A percentile compares a stretch with the other conserved stretches of the same genome.
These are phyloP conservation scores for Melopsittacus undulatus DNA, from an alignment of 2,797 vertebrate species.

Conservation along the genomic window DNA sequence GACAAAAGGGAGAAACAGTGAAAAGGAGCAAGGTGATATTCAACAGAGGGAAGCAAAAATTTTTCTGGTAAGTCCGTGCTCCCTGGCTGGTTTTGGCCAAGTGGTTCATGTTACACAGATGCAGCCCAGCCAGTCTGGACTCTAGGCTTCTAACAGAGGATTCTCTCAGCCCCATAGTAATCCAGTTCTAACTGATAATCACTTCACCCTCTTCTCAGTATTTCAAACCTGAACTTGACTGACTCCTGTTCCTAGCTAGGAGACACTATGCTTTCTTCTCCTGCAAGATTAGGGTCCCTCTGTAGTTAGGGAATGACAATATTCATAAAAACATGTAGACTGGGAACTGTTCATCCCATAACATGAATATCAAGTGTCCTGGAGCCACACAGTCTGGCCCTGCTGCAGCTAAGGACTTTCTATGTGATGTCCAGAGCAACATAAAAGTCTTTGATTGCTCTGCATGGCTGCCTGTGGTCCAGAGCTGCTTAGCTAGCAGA, in stretches of 20 bases:
- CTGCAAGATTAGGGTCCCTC: neutral
- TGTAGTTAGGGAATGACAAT: neutral
- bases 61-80: neutral
- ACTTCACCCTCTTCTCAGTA: neutral
- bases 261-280: neutral
- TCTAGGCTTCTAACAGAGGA: neutral
- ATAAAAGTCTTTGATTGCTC: neutral
- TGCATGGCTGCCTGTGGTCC: neutral
- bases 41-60: neutral
- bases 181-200: neutral
- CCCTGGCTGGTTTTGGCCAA: neutral
- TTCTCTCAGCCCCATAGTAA: neutral
- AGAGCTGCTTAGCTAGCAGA: neutral
- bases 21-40: neutral
- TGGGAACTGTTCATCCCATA: neutral
- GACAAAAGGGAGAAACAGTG: neutral
- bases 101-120: neutral
- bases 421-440: neutral
- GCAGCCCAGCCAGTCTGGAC: neutral
- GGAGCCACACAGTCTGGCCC: neutral
- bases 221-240: neutral
- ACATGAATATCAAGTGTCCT: neutral
- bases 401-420: neutral
- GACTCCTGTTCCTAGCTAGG: neutral
- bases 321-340: neutral